These are phyloP conservation scores for Epinephelus fuscoguttatus DNA, from an alignment of 2,113 vertebrate species.

Conservation along the genomic window DNA sequence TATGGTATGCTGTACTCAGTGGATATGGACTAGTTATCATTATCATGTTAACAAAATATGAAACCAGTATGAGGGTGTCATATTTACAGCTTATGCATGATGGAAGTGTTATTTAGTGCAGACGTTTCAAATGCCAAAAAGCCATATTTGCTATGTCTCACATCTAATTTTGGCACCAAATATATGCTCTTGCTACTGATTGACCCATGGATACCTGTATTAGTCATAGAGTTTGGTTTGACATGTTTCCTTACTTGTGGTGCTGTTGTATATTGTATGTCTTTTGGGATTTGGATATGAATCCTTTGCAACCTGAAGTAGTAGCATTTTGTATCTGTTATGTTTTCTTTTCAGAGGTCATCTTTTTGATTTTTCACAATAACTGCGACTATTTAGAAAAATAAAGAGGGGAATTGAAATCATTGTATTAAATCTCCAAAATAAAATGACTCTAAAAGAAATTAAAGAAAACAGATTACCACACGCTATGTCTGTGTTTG, in stretches of 20 bases:
- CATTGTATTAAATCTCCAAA: neutral
- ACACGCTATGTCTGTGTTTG: conserved; percentile 8
- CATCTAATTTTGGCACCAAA: conserved; percentile 4
- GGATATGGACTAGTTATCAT: too few species aligned
- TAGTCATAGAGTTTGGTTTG: conserved; percentile 15
- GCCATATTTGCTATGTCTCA: neutral
- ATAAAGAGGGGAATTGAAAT: neutral
- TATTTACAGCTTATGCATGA: neutral
- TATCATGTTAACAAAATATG: neutral
- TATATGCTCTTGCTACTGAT: conserved; percentile 10
- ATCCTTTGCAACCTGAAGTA: neutral
- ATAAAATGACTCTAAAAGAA: neutral
- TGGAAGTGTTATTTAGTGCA: conserved; percentile 13
- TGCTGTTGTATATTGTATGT: neutral
- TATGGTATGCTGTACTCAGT: too few species aligned
- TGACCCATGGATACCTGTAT: neutral
- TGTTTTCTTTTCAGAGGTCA: neutral
- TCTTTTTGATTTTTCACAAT: neutral
- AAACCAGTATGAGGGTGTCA: neutral
- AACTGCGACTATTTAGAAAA: neutral
- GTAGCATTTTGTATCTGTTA: conserved; percentile 8
- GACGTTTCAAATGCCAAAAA: conserved; percentile 23
- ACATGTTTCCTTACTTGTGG: neutral
- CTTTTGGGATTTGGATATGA: neutral
- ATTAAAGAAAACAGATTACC: neutral